Evolutionary conservation across 37 sponge, comb jelly and placozoan genomes (phyloP).

Genomic region (Cliona cf. orientalis): DNA sequence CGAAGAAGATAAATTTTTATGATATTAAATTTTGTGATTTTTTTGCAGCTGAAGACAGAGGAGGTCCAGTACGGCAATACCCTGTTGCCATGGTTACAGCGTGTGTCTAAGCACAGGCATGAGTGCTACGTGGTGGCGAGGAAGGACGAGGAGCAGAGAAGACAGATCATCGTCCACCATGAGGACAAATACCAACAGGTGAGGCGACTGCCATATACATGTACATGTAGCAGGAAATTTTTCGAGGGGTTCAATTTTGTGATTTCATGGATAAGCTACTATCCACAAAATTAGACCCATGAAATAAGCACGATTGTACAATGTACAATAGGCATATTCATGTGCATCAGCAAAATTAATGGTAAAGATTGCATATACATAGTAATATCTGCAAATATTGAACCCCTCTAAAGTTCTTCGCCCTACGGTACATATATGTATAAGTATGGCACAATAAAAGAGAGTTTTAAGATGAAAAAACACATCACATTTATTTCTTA

Average conservation of each 20-base stretch:
- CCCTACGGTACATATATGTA: too few relatives aligned
- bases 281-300: too few relatives aligned
- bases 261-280: neutral
- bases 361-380: too few relatives aligned
- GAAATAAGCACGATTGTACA: too few relatives aligned
- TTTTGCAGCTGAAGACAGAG: conserved; percentile 29
- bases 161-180: neutral
- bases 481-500: neutral
- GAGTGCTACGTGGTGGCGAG: conserved; percentile 1
- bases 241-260: neutral
- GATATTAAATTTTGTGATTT: neutral
- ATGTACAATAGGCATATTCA: neutral
- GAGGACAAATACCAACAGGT: conserved; percentile 28
- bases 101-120: neutral
- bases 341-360: too few relatives aligned
- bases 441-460: too few relatives aligned
- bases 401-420: too few relatives aligned
- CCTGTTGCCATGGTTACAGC: conserved; percentile 36
- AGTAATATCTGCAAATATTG: too few relatives aligned
- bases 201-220: neutral
- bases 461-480: too few relatives aligned
- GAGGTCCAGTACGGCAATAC: conserved; percentile 26
- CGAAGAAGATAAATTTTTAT: too few relatives aligned
- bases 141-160: conserved; percentile 13
- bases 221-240: neutral